Evolutionary conservation across 1,140 invertebrate genomes (phyloP), one percentile per base, ranked within the genome.

Genomic region (Musca domestica): DNA sequence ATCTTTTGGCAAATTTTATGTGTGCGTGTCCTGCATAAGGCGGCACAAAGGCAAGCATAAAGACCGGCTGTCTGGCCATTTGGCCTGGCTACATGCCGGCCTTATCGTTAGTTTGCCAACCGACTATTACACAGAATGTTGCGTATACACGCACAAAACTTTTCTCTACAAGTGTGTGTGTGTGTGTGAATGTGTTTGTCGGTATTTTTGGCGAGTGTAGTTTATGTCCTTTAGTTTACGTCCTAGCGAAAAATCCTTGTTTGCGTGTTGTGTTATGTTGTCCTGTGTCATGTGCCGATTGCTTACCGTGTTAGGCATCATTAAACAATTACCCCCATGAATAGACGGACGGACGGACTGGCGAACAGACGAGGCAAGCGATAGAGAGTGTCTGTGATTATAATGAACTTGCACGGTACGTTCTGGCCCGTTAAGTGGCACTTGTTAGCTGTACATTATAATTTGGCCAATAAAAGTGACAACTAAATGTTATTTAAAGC

Each of bases 301-400:
- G 25, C 34, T 5, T n/a, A 34, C 20, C n/a, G 56, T 61, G 56
- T 61, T 61, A 61, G 34, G 27, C n/a, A 61, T 61, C 56, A 61
- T 61, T 61, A 61, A 61, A 34, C 56, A 61, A 61, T 61, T 61
- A 61, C 56, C 34, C 19, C 34, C 19, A 61, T 61, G 56, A 61
- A 61, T 61, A 34, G 34, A 41, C 5, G 12, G 34, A n/a, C 34
- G 4, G 12, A 2, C 4, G 34, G 3, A 4, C 3, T 30, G 12
- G 34, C 34, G 4, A 12, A 41, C 34, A 7, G 10, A 41, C n/a
- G n/a, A n/a, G n/a, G n/a, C n/a, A n/a, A n/a, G n/a, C n/a, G n/a
- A n/a, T n/a, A n/a, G 27, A 3, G 56, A 61, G 56, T 61, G 56
- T 17, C 56, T 61, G 56, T 61, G 56, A 61, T 61, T 61, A 61